These are phyloP conservation scores for Glyphotaelius pellucidus DNA, from an alignment of 2,888 invertebrate genomes.

Conservation along the genomic window DNA sequence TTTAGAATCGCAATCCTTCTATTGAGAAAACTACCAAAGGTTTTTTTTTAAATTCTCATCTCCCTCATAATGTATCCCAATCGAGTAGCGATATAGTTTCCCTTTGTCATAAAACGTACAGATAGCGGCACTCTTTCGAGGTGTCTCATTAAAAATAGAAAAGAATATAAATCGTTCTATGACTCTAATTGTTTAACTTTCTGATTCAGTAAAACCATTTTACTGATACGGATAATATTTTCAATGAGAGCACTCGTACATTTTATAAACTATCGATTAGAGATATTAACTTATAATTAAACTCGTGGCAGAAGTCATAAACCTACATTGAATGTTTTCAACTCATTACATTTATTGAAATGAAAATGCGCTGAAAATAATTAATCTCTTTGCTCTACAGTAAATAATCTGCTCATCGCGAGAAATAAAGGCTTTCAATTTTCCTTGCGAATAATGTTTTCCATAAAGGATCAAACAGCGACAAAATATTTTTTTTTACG, in stretches of 20 bases:
- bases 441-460: no score
- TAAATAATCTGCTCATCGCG: not conserved
- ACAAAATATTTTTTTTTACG: not conserved
- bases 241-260: slow-evolving; percentile 24
- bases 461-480: not conserved
- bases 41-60: not conserved
- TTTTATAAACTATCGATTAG: not conserved
- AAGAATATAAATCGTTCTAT: not conserved
- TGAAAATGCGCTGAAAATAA: not conserved
- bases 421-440: no score
- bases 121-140: not conserved
- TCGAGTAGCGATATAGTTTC: no score
- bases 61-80: no score
- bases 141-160: not conserved
- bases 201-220: slow-evolving; percentile 16
- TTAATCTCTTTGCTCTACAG: not conserved
- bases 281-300: not conserved
- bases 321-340: not conserved
- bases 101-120: not conserved
- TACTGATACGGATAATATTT: slow-evolving; percentile 9
- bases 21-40: not conserved
- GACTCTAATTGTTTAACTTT: not conserved
- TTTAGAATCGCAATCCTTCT: not conserved
- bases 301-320: not conserved
- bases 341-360: not conserved